Evolutionary conservation across 2,797 vertebrate species (phyloP).

Genomic region (Alfaro cultratus): DNA sequence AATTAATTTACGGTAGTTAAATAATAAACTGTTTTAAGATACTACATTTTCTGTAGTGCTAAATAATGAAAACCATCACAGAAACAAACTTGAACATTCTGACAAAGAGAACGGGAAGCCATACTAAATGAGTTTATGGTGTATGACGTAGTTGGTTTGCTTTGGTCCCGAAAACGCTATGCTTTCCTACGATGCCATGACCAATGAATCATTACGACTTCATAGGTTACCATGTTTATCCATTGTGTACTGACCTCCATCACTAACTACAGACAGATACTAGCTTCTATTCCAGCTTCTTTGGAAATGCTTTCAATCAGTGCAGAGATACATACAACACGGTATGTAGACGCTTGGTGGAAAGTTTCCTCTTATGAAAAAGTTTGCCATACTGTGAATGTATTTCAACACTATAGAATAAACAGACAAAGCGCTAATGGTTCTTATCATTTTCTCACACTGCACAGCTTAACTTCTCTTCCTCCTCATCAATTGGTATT

Average conservation of each 20-base stretch:
- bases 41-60: background rate
- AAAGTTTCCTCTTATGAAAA: constrained; percentile 31
- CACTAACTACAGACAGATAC: background rate
- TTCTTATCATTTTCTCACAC: constrained; percentile 51
- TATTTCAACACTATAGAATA: constrained; percentile 29
- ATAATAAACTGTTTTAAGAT: background rate
- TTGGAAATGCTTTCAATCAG: constrained; percentile 2
- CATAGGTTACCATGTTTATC: too few relatives aligned
- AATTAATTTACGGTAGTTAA: background rate
- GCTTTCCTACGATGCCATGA: background rate
- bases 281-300: background rate
- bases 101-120: background rate
- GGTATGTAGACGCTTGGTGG: constrained; percentile 1
- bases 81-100: background rate
- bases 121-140: background rate
- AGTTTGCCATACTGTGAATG: constrained; percentile 29
- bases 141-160: background rate
- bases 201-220: background rate
- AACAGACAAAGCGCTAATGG: constrained; percentile 57
- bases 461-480: constrained; percentile 55
- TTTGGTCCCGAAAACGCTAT: background rate
- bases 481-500: constrained; percentile 24
- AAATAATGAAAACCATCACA: background rate
- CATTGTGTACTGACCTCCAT: background rate
- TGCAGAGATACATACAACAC: background rate